Percentiles rank a stretch among this genome's conserved stretches.
phyloP scores from a whole-genome alignment of 2,113 vertebrate species.

The Mustela nigripes region DNA sequence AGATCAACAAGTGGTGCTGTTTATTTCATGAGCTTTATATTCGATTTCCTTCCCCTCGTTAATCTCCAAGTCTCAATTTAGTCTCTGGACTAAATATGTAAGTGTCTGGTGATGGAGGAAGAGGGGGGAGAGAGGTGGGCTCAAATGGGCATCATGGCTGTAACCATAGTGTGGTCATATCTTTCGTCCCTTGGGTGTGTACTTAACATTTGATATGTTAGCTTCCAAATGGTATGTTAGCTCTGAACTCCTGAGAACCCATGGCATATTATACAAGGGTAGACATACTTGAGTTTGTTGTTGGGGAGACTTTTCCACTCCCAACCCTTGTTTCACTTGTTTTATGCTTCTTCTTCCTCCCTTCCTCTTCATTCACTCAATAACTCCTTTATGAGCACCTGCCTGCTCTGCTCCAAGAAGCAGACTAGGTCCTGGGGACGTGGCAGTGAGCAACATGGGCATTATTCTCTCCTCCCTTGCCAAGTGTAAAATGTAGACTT shows the following conservation, averaged over 20 bases:
- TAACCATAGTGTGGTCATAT: neutral
- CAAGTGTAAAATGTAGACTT: neutral
- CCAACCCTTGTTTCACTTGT: neutral
- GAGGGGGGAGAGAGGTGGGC: constrained; percentile 16
- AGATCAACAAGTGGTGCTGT: constrained; percentile 80
- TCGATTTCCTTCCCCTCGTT: constrained; percentile 78
- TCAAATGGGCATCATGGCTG: neutral
- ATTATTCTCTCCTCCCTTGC: neutral
- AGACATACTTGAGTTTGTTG: neutral
- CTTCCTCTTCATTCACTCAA: neutral
- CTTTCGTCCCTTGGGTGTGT: constrained; percentile 42
- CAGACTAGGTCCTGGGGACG: neutral
- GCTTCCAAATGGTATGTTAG: neutral
- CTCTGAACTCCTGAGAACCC: neutral
- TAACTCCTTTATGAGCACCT: neutral
- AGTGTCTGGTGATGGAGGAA: constrained; percentile 62
- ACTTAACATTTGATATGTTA: constrained; percentile 24
- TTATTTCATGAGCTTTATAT: constrained; percentile 80
- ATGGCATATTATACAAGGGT: neutral
- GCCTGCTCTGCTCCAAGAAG: neutral
- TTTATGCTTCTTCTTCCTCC: neutral
- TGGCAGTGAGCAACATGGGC: neutral
- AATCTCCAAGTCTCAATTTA: constrained; percentile 77
- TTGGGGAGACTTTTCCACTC: neutral
- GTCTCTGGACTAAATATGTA: constrained; percentile 58